These are phyloP conservation scores for Eustalomyia histrio DNA, from an alignment of 2,888 invertebrate genomes.

Conservation along the genomic window DNA sequence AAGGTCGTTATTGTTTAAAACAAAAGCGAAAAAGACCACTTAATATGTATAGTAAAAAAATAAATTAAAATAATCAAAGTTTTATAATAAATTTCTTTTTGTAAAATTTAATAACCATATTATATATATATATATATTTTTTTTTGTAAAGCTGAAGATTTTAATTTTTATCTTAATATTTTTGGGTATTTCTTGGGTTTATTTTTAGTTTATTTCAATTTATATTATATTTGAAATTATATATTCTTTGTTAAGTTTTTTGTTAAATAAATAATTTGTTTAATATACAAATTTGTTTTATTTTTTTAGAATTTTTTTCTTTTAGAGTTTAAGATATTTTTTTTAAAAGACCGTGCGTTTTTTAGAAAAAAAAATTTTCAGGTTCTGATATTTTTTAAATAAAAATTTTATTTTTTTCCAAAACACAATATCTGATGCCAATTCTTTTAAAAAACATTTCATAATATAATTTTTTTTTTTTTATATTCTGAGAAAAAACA, in stretches of 20 bases:
- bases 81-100: constrained; percentile 33
- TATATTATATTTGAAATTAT: neutral
- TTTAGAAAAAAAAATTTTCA: too few species aligned
- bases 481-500: too few species aligned
- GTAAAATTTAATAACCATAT: constrained; percentile 30
- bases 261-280: neutral
- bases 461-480: too few species aligned
- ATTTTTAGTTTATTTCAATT: neutral
- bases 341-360: too few species aligned
- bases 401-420: too few species aligned
- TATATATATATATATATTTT: neutral
- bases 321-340: too few species aligned
- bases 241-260: neutral
- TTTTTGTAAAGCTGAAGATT: constrained; percentile 30
- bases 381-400: too few species aligned
- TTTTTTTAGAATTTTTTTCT: neutral
- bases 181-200: constrained; percentile 12
- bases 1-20: constrained; percentile 53
- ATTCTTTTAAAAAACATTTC: too few species aligned
- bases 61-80: constrained; percentile 32
- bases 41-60: constrained; percentile 47
- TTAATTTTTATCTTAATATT: constrained; percentile 3
- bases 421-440: too few species aligned
- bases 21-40: constrained; percentile 54
- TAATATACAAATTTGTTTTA: neutral